phyloP scores from a whole-genome alignment of 2,113 vertebrate species.

The Corythaixoides concolor region DNA sequence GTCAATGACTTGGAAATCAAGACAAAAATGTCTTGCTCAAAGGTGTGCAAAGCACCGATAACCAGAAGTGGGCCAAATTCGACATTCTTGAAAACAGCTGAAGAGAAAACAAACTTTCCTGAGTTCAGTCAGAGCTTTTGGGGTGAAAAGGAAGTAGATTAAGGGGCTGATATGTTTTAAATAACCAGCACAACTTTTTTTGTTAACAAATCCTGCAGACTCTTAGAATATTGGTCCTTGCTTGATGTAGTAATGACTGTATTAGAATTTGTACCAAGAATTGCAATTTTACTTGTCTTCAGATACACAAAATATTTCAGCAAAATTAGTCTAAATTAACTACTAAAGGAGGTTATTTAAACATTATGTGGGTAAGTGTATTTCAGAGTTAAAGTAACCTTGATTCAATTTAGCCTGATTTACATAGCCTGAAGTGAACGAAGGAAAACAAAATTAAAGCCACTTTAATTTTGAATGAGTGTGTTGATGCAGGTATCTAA shows the following conservation, averaged over 20 bases:
- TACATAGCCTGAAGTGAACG: neutral
- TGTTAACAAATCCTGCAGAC: neutral
- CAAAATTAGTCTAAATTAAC: conserved; percentile 1
- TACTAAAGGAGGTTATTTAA: conserved; percentile 5
- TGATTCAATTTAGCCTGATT: conserved; percentile 21
- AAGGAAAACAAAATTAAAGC: conserved; percentile 36
- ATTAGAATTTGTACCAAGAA: neutral
- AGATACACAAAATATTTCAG: neutral
- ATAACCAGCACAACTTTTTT: neutral
- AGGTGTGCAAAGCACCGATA: neutral
- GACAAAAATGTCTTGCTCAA: neutral
- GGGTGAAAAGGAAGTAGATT: neutral
- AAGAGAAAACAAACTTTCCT: neutral
- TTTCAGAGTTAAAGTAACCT: conserved; percentile 19
- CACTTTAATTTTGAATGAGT: neutral
- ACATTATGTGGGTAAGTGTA: neutral
- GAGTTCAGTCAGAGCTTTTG: neutral
- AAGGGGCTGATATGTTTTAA: neutral
- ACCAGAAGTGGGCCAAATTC: neutral
- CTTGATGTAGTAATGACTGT: neutral
- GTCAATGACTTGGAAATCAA: neutral
- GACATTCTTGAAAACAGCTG: neutral
- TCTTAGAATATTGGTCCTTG: neutral
- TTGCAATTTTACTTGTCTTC: neutral
- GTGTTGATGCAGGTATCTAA: neutral